Evolutionary conservation across 1,140 invertebrate species (phyloP).

Genomic region (Platyura marginata): DNA sequence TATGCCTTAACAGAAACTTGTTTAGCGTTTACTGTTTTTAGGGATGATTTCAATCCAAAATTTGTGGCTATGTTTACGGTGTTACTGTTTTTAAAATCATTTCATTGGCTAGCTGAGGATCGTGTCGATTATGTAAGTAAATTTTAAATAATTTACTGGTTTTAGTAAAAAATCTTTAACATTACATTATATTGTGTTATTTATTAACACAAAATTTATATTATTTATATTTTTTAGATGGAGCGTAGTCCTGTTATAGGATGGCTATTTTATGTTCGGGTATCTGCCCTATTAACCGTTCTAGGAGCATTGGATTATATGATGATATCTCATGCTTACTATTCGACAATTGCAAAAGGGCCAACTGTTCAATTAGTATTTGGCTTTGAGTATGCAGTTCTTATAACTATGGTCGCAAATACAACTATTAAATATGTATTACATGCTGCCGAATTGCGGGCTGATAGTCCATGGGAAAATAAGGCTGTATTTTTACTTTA

Average conservation of each 20-base stretch:
- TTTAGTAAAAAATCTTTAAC: no score
- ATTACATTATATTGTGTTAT: no score
- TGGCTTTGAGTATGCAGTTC: conserved; percentile 98
- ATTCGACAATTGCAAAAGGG: conserved; percentile 83
- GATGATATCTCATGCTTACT: conserved; percentile 88
- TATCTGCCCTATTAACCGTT: conserved; percentile 65
- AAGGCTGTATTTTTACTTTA: conserved; percentile 96
- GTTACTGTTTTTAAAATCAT: conserved; percentile 93
- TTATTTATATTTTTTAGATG: conserved; percentile 67
- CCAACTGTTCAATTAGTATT: conserved; percentile 97
- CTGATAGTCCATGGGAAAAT: conserved; percentile 97
- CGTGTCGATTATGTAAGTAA: conserved; percentile 96
- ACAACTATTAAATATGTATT: conserved; percentile 90
- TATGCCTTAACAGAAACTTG: conserved; percentile 98
- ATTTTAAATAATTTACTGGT: conserved; percentile 6
- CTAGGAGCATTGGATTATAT: conserved; percentile 69
- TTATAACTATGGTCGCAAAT: conserved; percentile 85
- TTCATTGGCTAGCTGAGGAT: conserved; percentile 99
- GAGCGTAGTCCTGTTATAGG: conserved; percentile 96
- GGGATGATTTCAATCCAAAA: conserved; percentile 97
- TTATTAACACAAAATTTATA: no score
- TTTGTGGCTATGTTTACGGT: conserved; percentile 97
- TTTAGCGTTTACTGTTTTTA: conserved; percentile 95
- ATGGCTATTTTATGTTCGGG: conserved; percentile 84
- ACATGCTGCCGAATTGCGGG: conserved; percentile 84